Evolutionary conservation across 2,888 invertebrate genomes (phyloP).

Genomic region (Pseudanteris insignis): DNA sequence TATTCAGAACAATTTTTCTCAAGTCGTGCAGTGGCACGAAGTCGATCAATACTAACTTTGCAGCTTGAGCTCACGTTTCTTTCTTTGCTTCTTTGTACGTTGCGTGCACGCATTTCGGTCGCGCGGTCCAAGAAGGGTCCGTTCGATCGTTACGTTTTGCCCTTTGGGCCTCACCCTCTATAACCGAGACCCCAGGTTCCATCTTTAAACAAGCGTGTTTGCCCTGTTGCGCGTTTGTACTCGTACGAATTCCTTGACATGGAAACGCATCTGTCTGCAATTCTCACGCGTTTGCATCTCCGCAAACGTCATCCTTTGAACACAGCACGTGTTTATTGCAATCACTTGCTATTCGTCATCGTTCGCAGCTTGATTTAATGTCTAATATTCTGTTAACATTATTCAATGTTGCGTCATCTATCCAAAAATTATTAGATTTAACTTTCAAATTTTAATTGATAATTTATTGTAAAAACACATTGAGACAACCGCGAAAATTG

Average conservation of each 20-base stretch:
- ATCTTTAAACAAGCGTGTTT: constrained; percentile 28
- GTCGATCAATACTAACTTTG: constrained; percentile 37
- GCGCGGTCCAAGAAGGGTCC: constrained; percentile 32
- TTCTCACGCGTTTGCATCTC: constrained; percentile 51
- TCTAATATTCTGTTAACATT: too few species aligned
- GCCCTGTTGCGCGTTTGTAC: constrained; percentile 35
- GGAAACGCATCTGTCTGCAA: constrained; percentile 50
- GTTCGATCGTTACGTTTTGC: constrained; percentile 39
- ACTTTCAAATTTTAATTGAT: too few species aligned
- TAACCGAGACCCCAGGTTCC: constrained; percentile 34
- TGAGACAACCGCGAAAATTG: too few species aligned
- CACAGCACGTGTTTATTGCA: constrained; percentile 4
- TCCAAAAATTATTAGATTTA: too few species aligned
- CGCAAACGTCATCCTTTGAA: constrained; percentile 27
- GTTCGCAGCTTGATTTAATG: too few species aligned
- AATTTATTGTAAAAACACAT: too few species aligned
- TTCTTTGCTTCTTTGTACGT: constrained; percentile 8
- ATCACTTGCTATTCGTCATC: too few species aligned
- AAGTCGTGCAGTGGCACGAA: constrained; percentile 23
- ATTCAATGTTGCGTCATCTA: too few species aligned
- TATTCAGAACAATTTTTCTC: constrained; percentile 24
- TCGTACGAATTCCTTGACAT: constrained; percentile 49
- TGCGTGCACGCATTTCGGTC: constrained; percentile 5
- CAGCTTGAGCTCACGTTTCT: constrained; percentile 40
- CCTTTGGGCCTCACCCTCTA: constrained; percentile 44